A percentile compares a stretch with the other conserved stretches of the same genome.
phyloP scores from a whole-genome alignment of 2,797 vertebrate genomes.

The Trachops cirrhosus region DNA sequence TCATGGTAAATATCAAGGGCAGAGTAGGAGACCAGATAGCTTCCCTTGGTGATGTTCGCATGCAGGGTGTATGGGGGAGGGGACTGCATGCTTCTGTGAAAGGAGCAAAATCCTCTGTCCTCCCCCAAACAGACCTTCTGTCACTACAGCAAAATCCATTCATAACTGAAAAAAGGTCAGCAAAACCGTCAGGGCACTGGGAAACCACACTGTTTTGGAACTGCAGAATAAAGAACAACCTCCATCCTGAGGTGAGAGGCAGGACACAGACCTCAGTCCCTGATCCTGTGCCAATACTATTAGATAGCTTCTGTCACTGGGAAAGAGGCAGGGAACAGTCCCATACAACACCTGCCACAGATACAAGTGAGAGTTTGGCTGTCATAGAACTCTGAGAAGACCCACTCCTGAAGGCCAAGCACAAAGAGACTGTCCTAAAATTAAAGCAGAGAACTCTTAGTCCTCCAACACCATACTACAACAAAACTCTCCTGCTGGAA shows the following conservation, averaged over 20 bases:
- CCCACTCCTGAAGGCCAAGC: neutral
- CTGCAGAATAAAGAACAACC: neutral
- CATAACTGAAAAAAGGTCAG: neutral
- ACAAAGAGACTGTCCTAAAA: neutral
- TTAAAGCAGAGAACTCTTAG: neutral
- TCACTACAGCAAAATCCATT: neutral
- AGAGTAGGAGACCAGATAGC: neutral
- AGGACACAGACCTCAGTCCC: neutral
- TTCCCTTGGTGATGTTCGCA: neutral
- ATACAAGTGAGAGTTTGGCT: neutral
- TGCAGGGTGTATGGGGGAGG: fast-evolving
- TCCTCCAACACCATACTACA: neutral
- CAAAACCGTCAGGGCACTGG: neutral
- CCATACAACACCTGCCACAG: neutral
- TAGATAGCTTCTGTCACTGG: neutral
- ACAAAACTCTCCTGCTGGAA: neutral
- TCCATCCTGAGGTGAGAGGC: neutral
- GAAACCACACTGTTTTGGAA: neutral
- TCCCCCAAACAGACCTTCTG: neutral
- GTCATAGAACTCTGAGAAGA: neutral
- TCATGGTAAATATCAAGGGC: neutral
- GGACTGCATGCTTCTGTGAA: neutral
- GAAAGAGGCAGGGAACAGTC: neutral
- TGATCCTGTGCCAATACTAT: neutral
- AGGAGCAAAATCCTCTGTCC: neutral